A percentile compares a stretch with the other conserved stretches of the same genome.
Evolutionary conservation across 2,113 vertebrate species (phyloP).

Genomic region (Pantherophis guttatus): DNA sequence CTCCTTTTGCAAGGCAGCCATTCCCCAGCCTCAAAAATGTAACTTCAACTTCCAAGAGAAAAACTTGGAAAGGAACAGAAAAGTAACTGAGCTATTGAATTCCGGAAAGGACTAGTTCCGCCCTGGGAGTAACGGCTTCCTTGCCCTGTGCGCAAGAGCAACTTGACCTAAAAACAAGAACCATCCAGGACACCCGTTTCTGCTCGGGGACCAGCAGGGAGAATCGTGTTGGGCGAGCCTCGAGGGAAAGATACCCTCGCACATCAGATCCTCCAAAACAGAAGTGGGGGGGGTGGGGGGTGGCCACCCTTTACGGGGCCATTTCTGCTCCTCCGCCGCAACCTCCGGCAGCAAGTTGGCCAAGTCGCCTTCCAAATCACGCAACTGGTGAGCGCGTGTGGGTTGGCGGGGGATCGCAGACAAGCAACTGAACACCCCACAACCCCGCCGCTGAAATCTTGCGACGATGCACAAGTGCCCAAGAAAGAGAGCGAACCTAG

Average conservation of each 20-base stretch:
- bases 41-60: slow-evolving; percentile 19
- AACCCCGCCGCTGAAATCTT: background rate
- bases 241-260: background rate
- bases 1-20: background rate
- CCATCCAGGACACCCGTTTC: background rate
- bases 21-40: background rate
- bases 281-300: background rate
- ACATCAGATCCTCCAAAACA: background rate
- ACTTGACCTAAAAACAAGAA: background rate
- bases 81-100: slow-evolving; percentile 42
- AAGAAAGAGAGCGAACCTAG: background rate
- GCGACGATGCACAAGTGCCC: background rate
- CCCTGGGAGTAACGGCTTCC: background rate
- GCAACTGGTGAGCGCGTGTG: background rate
- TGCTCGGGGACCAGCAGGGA: background rate
- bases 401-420: background rate
- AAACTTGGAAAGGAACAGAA: slow-evolving; percentile 48
- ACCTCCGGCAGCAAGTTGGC: background rate
- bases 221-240: background rate
- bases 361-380: background rate
- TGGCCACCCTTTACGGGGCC: background rate
- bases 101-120: background rate
- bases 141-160: background rate
- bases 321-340: background rate
- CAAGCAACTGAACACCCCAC: background rate